phyloP scores from a whole-genome alignment of 2,888 invertebrate species.

The Aleiodes testaceus region DNA sequence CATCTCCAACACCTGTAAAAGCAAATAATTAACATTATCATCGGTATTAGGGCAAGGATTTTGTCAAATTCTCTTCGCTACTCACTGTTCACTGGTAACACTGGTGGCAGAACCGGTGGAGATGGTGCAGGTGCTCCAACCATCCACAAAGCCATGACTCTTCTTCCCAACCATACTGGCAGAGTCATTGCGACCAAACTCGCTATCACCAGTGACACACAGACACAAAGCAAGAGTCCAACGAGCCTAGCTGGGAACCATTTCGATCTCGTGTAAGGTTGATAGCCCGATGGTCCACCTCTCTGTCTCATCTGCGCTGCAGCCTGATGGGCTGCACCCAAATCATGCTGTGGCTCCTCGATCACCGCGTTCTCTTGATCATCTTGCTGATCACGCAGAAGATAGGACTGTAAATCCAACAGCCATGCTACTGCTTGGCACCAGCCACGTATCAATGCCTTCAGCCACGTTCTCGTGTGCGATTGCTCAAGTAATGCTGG shows the following conservation, averaged over 20 bases:
- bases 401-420: slow-evolving; percentile 90
- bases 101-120: slow-evolving; percentile 66
- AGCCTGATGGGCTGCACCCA: slow-evolving; percentile 92
- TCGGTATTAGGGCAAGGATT: background rate
- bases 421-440: slow-evolving; percentile 88
- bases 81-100: slow-evolving; percentile 62
- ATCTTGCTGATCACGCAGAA: slow-evolving; percentile 82
- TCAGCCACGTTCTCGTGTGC: slow-evolving; percentile 95
- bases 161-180: slow-evolving; percentile 92
- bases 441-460: slow-evolving; percentile 91
- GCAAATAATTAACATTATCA: background rate
- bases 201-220: slow-evolving; percentile 87
- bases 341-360: slow-evolving; percentile 69
- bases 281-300: slow-evolving; percentile 84
- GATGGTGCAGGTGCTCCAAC: slow-evolving; percentile 75
- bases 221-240: slow-evolving; percentile 84
- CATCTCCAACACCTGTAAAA: slow-evolving; percentile 54
- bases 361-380: slow-evolving; percentile 65
- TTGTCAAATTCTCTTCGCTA: slow-evolving; percentile 18
- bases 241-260: slow-evolving; percentile 84
- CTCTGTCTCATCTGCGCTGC: slow-evolving; percentile 84
- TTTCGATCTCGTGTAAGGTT: slow-evolving; percentile 90
- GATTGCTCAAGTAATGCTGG: slow-evolving; percentile 97
- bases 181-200: slow-evolving; percentile 90
- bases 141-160: slow-evolving; percentile 91